Evolutionary conservation across 2,797 vertebrate species (phyloP).

Genomic region (Sarcoramphus papa): DNA sequence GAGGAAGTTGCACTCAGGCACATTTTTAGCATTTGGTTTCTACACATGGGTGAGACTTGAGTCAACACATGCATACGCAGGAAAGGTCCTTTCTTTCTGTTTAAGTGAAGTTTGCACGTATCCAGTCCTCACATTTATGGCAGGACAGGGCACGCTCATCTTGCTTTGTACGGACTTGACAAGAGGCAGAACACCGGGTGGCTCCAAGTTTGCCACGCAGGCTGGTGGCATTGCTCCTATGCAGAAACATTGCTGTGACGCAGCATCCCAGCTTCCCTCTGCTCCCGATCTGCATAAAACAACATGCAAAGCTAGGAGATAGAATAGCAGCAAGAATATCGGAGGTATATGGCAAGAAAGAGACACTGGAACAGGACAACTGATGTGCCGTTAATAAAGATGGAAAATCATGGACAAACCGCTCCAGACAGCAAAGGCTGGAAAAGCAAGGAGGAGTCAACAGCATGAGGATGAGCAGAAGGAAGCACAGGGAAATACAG

Average conservation of each 20-base stretch:
- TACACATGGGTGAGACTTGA: accelerated
- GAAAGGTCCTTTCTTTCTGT: background rate
- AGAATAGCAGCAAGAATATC: background rate
- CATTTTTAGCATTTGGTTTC: background rate
- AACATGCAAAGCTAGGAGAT: background rate
- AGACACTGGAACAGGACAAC: accelerated
- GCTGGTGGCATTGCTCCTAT: background rate
- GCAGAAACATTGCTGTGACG: background rate
- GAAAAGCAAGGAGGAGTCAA: background rate
- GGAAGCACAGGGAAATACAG: background rate
- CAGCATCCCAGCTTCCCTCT: background rate
- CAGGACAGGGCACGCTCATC: background rate
- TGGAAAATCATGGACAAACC: background rate
- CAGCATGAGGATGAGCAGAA: background rate
- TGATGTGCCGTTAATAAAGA: background rate
- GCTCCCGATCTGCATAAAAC: background rate
- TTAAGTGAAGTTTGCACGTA: accelerated
- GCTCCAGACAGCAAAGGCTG: background rate
- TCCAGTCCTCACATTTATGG: background rate
- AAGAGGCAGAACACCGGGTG: background rate
- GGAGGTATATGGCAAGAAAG: background rate
- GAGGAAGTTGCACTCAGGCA: background rate
- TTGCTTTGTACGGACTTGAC: background rate
- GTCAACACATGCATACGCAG: accelerated
- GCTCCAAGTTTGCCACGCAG: background rate